Evolutionary conservation across 2,797 vertebrate genomes (phyloP).

Genomic region (Myoxocephalus aenaeus): DNA sequence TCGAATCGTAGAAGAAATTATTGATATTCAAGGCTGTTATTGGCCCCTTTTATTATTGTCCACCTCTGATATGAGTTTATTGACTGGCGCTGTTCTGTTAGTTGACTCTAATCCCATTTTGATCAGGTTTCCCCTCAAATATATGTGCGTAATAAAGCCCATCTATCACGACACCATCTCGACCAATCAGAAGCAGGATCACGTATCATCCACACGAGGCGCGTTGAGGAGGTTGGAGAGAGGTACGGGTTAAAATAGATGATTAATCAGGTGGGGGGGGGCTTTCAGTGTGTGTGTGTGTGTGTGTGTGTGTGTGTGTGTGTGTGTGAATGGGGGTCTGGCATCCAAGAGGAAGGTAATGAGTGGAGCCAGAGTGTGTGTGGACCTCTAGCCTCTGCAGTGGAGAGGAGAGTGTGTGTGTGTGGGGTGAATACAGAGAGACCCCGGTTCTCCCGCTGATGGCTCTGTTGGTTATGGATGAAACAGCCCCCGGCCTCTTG

Average conservation of each 20-base stretch:
- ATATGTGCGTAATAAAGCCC: not conserved
- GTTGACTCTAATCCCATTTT: constrained; percentile 24
- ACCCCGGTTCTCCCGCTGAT: constrained; percentile 57
- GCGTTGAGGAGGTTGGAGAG: constrained; percentile 13
- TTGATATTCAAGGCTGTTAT: not conserved
- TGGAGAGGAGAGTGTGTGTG: constrained; percentile 47
- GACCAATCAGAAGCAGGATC: constrained; percentile 62
- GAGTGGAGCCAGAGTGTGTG: constrained; percentile 73
- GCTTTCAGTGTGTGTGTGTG: constrained; percentile 13
- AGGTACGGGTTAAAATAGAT: constrained; percentile 60
- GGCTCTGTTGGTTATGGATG: constrained; percentile 72
- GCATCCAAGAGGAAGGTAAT: constrained; percentile 72
- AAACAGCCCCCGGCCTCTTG: constrained; percentile 52
- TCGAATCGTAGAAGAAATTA: constrained; percentile 39
- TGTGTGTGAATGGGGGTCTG: constrained; percentile 63
- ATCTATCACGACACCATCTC: not conserved
- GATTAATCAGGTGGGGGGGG: constrained; percentile 58
- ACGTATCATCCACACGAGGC: constrained; percentile 48
- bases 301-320: not conserved
- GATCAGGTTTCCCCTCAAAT: constrained; percentile 8
- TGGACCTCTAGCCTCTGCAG: constrained; percentile 76
- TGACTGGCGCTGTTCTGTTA: not conserved
- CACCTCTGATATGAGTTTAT: constrained; percentile 15
- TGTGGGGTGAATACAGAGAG: constrained; percentile 67
- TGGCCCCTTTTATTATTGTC: not conserved